phyloP scores from a whole-genome alignment of 2,113 vertebrate genomes.

The Benitochromis conjunctus region DNA sequence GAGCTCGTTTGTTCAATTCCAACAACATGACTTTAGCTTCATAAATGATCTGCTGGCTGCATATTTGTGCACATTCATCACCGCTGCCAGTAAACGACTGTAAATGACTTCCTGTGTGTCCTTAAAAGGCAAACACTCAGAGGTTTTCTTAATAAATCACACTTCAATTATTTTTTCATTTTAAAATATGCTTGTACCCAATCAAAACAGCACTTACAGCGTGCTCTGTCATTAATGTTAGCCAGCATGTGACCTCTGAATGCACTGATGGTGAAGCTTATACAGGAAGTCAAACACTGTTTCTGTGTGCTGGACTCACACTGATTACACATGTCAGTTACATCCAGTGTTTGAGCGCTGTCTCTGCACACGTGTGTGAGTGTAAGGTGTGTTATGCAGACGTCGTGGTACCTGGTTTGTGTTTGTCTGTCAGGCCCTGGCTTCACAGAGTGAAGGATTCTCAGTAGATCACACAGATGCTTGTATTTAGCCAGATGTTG shows the following conservation, averaged over 20 bases:
- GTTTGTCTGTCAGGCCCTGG: neutral
- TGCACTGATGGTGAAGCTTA: neutral
- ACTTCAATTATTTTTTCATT: neutral
- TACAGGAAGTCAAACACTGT: neutral
- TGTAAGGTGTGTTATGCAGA: neutral
- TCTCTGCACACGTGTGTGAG: fast-evolving
- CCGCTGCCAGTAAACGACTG: neutral
- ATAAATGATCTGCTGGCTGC: neutral
- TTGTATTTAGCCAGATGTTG: neutral
- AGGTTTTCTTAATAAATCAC: neutral
- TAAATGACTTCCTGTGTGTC: neutral
- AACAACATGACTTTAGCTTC: neutral
- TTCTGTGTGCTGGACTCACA: neutral
- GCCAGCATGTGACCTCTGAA: neutral
- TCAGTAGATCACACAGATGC: neutral
- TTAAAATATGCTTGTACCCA: neutral
- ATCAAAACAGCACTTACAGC: neutral
- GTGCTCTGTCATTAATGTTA: fast-evolving
- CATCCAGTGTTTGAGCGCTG: neutral
- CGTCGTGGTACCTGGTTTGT: neutral
- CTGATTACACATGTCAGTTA: neutral
- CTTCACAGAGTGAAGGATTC: neutral
- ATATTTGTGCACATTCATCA: neutral
- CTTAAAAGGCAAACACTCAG: neutral
- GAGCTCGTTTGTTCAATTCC: neutral